A percentile compares a stretch with the other conserved stretches of the same genome.
Conservation (phyloP, 2,888 invertebrate species). For the Platycnemis pennipes region DNA sequence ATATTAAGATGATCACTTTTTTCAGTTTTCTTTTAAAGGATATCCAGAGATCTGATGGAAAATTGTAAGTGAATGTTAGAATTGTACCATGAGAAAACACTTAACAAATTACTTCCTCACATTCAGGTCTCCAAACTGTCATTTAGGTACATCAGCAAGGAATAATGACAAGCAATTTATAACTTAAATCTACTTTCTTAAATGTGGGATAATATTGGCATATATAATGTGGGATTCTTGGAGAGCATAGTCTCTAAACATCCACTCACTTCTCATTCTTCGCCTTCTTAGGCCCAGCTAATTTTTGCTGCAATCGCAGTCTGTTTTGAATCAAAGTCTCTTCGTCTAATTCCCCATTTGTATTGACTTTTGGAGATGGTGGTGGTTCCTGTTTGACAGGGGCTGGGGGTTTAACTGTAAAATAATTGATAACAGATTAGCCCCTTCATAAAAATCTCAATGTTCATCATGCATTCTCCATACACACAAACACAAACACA, state of each 20-base stretch:
- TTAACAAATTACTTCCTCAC: too few species aligned
- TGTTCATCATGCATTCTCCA: not conserved
- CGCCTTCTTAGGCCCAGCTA: constrained; percentile 80
- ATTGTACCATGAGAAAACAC: too few species aligned
- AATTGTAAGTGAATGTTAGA: too few species aligned
- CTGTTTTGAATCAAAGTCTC: constrained; percentile 88
- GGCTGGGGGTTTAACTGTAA: constrained; percentile 76
- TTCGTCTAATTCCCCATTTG: constrained; percentile 80
- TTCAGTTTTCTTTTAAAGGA: too few species aligned
- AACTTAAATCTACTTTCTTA: too few species aligned
- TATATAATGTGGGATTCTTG: not conserved
- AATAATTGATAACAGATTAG: constrained; percentile 19
- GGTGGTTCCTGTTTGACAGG: constrained; percentile 78
- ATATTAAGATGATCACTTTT: too few species aligned
- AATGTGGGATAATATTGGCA: too few species aligned
- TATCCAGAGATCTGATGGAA: too few species aligned
- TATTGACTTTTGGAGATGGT: constrained; percentile 75
- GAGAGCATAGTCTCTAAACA: constrained; percentile 80
- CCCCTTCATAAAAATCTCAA: not conserved
- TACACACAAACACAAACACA: not conserved
- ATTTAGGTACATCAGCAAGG: too few species aligned
- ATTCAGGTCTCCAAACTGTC: too few species aligned
- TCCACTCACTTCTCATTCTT: constrained; percentile 82
- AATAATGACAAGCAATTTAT: too few species aligned
- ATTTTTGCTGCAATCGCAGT: constrained; percentile 89